Evolutionary conservation across 1,140 invertebrate genomes (phyloP).

Genomic region (Procambarus clarkii): DNA sequence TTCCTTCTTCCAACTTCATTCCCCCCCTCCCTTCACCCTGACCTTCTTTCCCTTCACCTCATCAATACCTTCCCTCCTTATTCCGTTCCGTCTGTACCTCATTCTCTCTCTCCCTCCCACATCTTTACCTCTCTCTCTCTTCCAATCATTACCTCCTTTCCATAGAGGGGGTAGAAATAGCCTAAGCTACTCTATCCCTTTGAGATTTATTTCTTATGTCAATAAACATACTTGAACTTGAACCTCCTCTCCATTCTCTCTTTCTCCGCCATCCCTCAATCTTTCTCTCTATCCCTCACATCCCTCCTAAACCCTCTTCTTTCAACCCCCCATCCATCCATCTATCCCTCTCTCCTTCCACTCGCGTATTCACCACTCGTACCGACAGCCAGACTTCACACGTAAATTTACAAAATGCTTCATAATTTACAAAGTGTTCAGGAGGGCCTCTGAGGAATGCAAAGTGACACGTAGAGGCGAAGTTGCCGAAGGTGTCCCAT

Average conservation of each 20-base stretch:
- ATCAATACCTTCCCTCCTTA: not conserved
- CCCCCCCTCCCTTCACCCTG: not conserved
- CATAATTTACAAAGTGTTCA: slow-evolving; percentile 3
- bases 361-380: not conserved
- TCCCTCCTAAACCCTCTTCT: not conserved
- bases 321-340: not conserved
- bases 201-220: no score
- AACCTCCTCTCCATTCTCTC: not conserved
- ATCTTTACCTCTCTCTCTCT: not conserved
- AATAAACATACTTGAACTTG: no score
- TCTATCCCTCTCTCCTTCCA: no score
- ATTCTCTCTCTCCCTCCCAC: not conserved
- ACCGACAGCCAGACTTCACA: slow-evolving; percentile 16
- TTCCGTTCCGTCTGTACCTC: not conserved
- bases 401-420: not conserved
- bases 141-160: not conserved
- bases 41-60: not conserved
- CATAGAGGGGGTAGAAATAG: no score
- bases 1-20: not conserved
- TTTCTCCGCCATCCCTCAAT: not conserved
- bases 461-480: not conserved
- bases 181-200: no score
- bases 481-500: not conserved
- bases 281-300: not conserved
- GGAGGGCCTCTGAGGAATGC: not conserved